Percentiles rank a stretch among this genome's conserved stretches.
phyloP scores from a whole-genome alignment of 2,888 invertebrate genomes.

The Argynnis bischoffii region DNA sequence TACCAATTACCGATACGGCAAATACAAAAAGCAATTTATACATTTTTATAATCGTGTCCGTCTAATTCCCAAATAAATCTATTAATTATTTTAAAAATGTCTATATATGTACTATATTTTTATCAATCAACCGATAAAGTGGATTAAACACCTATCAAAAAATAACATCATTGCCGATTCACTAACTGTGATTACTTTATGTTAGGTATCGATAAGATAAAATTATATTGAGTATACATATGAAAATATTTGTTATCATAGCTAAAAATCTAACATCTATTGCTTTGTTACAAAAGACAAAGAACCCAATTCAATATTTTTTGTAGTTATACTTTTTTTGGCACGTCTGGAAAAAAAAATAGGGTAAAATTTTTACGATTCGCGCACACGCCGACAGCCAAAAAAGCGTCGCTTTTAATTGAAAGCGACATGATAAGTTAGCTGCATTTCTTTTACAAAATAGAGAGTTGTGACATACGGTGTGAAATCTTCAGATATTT shows the following conservation, averaged over 20 bases:
- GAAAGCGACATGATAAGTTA: too few relatives aligned
- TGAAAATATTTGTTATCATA: not conserved
- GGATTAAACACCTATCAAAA: slow-evolving; percentile 37
- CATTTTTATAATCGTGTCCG: slow-evolving; percentile 35
- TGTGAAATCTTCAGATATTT: too few relatives aligned
- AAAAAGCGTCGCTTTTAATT: too few relatives aligned
- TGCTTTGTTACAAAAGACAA: not conserved
- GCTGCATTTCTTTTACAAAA: too few relatives aligned
- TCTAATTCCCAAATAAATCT: slow-evolving; percentile 13
- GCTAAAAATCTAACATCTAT: not conserved
- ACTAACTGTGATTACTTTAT: slow-evolving; percentile 26
- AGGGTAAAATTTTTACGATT: too few relatives aligned
- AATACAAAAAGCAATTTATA: slow-evolving; percentile 40
- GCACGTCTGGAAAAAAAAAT: too few relatives aligned
- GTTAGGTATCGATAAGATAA: slow-evolving; percentile 30
- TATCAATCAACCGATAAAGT: slow-evolving; percentile 2
- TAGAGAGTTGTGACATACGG: too few relatives aligned
- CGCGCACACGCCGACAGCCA: too few relatives aligned
- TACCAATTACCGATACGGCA: slow-evolving; percentile 45
- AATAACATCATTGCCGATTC: slow-evolving; percentile 24
- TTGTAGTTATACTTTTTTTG: too few relatives aligned
- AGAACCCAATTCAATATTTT: too few relatives aligned
- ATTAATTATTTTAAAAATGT: slow-evolving; percentile 13
- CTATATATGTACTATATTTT: slow-evolving; percentile 34
- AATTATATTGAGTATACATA: not conserved